phyloP scores from a whole-genome alignment of 2,888 invertebrate genomes.

The Cetonia aurata region DNA sequence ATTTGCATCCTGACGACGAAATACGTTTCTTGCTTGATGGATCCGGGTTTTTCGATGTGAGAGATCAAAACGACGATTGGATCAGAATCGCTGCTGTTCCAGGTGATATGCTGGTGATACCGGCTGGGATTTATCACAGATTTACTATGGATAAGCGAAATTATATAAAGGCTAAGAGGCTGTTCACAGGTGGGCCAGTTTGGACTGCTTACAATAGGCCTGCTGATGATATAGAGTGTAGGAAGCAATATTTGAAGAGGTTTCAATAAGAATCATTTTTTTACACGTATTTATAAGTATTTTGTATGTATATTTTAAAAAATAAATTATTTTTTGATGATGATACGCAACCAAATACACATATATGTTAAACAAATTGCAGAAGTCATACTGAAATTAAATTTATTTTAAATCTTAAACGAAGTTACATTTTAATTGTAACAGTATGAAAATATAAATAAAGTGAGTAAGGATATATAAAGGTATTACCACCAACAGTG shows the following conservation, averaged over 20 bases:
- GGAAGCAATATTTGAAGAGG: constrained; percentile 78
- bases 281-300: too few species aligned
- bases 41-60: constrained; percentile 96
- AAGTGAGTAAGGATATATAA: too few species aligned
- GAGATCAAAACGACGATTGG: constrained; percentile 89
- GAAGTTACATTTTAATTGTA: too few species aligned
- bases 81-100: constrained; percentile 86
- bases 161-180: constrained; percentile 87
- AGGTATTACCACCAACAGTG: too few species aligned
- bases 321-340: too few species aligned
- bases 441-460: too few species aligned
- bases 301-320: too few species aligned
- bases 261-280: constrained; percentile 63
- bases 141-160: constrained; percentile 92
- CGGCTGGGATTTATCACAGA: constrained; percentile 96
- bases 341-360: too few species aligned
- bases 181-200: constrained; percentile 93
- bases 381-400: too few species aligned
- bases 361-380: too few species aligned
- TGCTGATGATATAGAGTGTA: constrained; percentile 84
- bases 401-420: too few species aligned
- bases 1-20: constrained; percentile 97
- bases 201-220: constrained; percentile 95
- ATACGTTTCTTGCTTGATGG: constrained; percentile 91
- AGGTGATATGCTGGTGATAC: constrained; percentile 93